Evolutionary conservation across 2,113 vertebrate genomes (phyloP).

Genomic region (Brachyhypopomus gauderio): DNA sequence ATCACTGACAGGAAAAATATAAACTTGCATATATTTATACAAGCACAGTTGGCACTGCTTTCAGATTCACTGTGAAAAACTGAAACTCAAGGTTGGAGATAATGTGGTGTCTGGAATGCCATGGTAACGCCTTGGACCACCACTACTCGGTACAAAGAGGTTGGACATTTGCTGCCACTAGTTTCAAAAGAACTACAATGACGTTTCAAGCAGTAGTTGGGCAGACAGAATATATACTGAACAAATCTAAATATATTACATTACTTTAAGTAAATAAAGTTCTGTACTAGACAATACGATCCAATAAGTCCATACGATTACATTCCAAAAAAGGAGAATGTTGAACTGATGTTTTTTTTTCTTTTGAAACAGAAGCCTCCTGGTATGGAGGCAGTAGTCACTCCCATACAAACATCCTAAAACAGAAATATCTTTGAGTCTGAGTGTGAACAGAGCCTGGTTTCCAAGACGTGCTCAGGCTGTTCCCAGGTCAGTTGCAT

Average conservation of each 20-base stretch:
- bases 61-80: slow-evolving; percentile 16
- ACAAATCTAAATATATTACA: background rate
- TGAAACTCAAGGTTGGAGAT: background rate
- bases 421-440: background rate
- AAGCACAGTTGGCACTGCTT: slow-evolving; percentile 1
- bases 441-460: background rate
- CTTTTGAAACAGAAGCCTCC: background rate
- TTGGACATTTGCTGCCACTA: background rate
- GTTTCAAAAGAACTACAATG: background rate
- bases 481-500: background rate
- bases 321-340: background rate
- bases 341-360: background rate
- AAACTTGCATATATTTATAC: slow-evolving; percentile 33
- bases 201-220: background rate
- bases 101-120: background rate
- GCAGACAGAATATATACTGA: background rate
- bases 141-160: background rate
- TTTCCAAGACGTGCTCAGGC: background rate
- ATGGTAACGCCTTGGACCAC: background rate
- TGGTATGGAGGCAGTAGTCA: too few relatives aligned
- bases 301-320: too few relatives aligned
- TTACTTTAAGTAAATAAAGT: background rate
- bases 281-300: too few relatives aligned
- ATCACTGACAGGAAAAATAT: background rate
- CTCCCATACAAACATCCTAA: background rate